Percentiles rank a stretch among this genome's conserved stretches.
These are phyloP conservation scores for Tachysurus vachellii DNA, from an alignment of 2,113 vertebrate genomes.

Conservation along the genomic window DNA sequence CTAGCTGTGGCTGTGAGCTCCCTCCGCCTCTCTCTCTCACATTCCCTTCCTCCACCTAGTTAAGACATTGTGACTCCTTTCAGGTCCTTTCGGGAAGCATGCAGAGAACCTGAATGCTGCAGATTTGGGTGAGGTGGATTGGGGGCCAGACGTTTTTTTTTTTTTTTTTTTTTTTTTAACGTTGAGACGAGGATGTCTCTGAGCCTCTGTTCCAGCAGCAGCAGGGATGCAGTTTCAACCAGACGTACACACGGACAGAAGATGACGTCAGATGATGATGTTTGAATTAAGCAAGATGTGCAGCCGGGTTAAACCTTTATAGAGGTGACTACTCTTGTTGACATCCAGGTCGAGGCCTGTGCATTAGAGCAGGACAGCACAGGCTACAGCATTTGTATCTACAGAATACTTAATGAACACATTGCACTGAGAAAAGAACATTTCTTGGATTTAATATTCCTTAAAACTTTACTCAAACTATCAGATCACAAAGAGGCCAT, in stretches of 20 bases:
- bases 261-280: slow-evolving; percentile 65
- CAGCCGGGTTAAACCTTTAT: slow-evolving; percentile 61
- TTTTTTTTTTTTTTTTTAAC: neutral
- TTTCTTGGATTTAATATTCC: slow-evolving; percentile 6
- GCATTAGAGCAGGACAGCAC: neutral
- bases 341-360: slow-evolving; percentile 37
- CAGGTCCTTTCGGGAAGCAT: slow-evolving; percentile 49
- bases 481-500: neutral
- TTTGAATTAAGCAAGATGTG: slow-evolving; percentile 61
- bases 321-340: slow-evolving; percentile 46
- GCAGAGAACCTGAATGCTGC: slow-evolving; percentile 49
- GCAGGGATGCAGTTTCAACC: neutral
- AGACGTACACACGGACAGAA: slow-evolving; percentile 52
- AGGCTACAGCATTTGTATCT: neutral
- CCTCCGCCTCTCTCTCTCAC: slow-evolving; percentile 59
- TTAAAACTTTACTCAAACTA: neutral
- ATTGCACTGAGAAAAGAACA: neutral
- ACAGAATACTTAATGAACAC: neutral
- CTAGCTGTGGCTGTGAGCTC: slow-evolving; percentile 79
- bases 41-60: slow-evolving; percentile 52
- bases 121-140: slow-evolving; percentile 42
- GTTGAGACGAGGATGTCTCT: neutral
- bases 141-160: slow-evolving; percentile 17
- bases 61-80: slow-evolving; percentile 56
- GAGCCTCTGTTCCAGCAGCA: slow-evolving; percentile 25